These are phyloP conservation scores for Elgaria multicarinata DNA, from an alignment of 2,113 vertebrate genomes.

Conservation along the genomic window DNA sequence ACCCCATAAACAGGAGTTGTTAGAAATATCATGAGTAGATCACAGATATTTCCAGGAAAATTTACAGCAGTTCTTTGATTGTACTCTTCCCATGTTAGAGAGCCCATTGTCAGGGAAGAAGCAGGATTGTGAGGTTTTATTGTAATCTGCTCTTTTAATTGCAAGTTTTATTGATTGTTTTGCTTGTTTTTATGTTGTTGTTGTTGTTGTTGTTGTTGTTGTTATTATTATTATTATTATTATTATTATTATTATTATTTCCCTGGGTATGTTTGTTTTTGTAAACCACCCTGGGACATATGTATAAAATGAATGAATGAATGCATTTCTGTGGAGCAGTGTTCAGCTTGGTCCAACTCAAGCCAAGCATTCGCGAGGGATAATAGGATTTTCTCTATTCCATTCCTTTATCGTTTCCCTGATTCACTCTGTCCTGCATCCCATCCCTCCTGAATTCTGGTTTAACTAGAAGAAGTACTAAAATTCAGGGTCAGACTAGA, in stretches of 20 bases:
- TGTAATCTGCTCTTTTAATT: too few relatives aligned
- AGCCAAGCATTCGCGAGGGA: neutral
- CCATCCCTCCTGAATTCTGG: too few relatives aligned
- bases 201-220: too few relatives aligned
- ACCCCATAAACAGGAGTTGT: neutral
- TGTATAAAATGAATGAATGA: neutral
- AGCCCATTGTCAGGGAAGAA: too few relatives aligned
- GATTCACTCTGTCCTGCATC: neutral
- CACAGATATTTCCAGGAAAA: neutral
- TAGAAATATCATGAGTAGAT: neutral
- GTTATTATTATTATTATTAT: too few relatives aligned
- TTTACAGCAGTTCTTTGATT: too few relatives aligned
- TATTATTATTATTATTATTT: too few relatives aligned
- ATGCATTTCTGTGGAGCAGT: neutral
- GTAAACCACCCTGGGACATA: neutral
- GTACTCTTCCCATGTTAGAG: too few relatives aligned
- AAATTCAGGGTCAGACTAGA: too few relatives aligned
- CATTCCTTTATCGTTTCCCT: neutral
- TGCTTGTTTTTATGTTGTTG: neutral
- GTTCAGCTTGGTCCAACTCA: neutral
- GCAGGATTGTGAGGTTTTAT: too few relatives aligned
- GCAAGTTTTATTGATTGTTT: neutral
- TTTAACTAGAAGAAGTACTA: too few relatives aligned
- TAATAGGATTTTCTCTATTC: neutral
- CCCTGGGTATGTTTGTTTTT: too few relatives aligned